Conservation (phyloP, 2,888 invertebrate genomes). For the Agrilus cyanescens region DNA sequence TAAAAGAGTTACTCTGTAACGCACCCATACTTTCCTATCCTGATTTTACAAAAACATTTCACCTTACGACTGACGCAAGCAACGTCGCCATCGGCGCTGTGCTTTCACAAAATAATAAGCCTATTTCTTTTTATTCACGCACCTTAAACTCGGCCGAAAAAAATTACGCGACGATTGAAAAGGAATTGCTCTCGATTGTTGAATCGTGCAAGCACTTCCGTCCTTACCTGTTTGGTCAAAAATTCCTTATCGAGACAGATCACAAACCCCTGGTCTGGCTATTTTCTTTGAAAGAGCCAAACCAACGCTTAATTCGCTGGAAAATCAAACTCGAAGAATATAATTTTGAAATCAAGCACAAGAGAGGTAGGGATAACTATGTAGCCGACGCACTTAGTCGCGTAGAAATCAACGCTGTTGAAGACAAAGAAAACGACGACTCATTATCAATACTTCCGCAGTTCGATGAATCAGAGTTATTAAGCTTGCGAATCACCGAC, state of each 20-base stretch:
- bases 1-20: slow-evolving; percentile 2
- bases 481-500: too few species aligned
- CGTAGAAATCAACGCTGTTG: neutral
- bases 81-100: slow-evolving; percentile 6
- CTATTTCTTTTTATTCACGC: slow-evolving; percentile 7
- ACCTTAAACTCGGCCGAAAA: slow-evolving; percentile 6
- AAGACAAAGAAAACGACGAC: too few species aligned
- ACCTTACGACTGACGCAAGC: slow-evolving; percentile 8
- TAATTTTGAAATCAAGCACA: slow-evolving; percentile 3
- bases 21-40: slow-evolving; percentile 8
- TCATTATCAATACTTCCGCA: too few species aligned
- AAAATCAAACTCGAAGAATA: slow-evolving; percentile 3
- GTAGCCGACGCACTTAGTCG: slow-evolving; percentile 7
- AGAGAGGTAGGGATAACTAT: slow-evolving; percentile 2
- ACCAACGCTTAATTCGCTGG: slow-evolving; percentile 4
- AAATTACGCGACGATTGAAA: slow-evolving; percentile 6
- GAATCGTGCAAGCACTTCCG: slow-evolving; percentile 3
- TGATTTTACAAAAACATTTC: slow-evolving; percentile 8
- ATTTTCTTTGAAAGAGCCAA: slow-evolving; percentile 3
- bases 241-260: slow-evolving; percentile 7
- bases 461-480: too few species aligned
- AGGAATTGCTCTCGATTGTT: slow-evolving; percentile 6
- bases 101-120: slow-evolving; percentile 2
- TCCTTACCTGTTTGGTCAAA: slow-evolving; percentile 7
- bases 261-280: slow-evolving; percentile 7